Conservation (phyloP, 2,113 vertebrate genomes). For the Cacatua alba region DNA sequence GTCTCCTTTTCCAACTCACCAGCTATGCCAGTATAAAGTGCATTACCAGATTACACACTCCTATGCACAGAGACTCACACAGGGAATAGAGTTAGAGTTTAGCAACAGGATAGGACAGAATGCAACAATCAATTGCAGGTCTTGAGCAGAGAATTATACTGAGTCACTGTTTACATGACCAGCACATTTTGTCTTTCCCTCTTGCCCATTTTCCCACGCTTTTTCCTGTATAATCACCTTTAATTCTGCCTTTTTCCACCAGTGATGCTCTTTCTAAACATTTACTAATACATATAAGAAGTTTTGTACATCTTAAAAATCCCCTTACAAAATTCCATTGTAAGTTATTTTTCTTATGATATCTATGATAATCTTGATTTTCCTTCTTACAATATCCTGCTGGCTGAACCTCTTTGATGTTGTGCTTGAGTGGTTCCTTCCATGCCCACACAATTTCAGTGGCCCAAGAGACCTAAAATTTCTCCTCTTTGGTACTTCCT, state of each 20-base stretch:
- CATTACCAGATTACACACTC: not conserved
- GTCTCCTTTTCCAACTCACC: not conserved
- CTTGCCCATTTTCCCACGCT: accelerated
- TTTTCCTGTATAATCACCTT: not conserved
- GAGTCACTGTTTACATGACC: not conserved
- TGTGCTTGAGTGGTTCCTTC: not conserved
- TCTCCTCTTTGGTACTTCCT: not conserved
- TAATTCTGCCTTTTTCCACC: not conserved
- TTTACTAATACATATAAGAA: not conserved
- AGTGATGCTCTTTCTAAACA: not conserved
- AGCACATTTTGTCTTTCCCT: not conserved
- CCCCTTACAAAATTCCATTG: not conserved
- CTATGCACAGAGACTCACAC: not conserved
- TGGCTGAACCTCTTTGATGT: not conserved
- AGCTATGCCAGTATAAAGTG: not conserved
- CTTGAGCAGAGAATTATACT: not conserved
- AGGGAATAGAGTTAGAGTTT: not conserved
- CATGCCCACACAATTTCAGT: not conserved
- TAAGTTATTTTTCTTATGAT: not conserved
- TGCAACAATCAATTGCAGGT: not conserved
- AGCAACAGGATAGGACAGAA: not conserved
- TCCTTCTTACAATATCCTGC: not conserved
- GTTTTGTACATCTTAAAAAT: not conserved
- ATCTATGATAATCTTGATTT: not conserved
- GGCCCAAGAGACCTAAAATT: not conserved